Base-by-base conservation (phyloP, 2,113 vertebrate genomes). In the Casuarius casuarius region DNA sequence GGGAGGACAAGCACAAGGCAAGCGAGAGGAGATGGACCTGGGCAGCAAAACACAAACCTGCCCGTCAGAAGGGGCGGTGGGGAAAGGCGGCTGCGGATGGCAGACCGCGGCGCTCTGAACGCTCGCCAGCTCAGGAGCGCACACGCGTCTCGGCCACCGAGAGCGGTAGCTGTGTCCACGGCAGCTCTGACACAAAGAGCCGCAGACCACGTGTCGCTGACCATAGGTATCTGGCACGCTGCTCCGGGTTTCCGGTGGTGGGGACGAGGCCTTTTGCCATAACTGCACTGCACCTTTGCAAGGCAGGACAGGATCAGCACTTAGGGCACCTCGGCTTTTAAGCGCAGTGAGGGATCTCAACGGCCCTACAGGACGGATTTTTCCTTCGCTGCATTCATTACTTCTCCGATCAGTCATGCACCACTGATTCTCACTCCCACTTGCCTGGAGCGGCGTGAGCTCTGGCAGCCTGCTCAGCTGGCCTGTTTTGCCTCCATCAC, bases 401-500 rank as follows among this genome's bases (percentile, higher is more conserved):
- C 10, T 5, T 15, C 14, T 48, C 59, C 35, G n/a, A 5, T 11
- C 82, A 58, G 7, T 31, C 44, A 52, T 0, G 3, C 29, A 5
- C 35, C 35, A 13, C 21, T 14, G 5, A 16, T 74, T 49, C 44
- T 38, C 28, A 1, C 46, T 28, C 62, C 81, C n/a, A 1, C 48
- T 77, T 13, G 38, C 78, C 68, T 31, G 63, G 48, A 85, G 62
- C 83, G 68, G 56, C 1, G 0, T 51, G 9, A 74, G 75, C 16
- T 63, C 75, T 61, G 80, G 63, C n/a, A 61, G 84, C 18, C n/a
- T 12, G 9, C 14, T 67, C 71, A 61, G 31, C 42, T 46, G 66
- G 38, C 54, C 48, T 0, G 0, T 12, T 22, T 12, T 63, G 65
- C 25, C 14, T 46, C 5, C 0, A 4, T 49, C 25, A 9, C 44